A percentile compares a stretch with the other conserved stretches of the same genome.
Conservation (phyloP, 23 tunicate species). For the Trididemnum nubilum region DNA sequence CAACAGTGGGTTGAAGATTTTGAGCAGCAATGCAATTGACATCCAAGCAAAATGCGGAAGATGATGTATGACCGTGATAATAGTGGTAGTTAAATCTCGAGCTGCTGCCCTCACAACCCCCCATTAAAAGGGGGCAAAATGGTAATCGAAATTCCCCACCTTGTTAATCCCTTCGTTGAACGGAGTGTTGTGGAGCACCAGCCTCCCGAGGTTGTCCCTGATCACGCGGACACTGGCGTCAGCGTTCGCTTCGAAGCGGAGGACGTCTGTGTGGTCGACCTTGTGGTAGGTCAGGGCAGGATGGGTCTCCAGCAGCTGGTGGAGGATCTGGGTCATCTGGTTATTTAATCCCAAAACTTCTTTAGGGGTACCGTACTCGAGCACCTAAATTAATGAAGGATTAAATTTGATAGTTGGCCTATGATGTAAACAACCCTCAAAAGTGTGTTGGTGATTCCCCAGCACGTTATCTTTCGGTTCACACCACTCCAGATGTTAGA, state of each 20-base stretch:
- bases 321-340: conserved; percentile 88
- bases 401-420: too few species aligned
- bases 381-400: conserved; percentile 49
- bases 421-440: too few species aligned
- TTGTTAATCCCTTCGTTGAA: conserved; percentile 58
- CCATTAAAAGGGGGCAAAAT: background rate
- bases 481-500: too few species aligned
- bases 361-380: conserved; percentile 94
- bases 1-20: too few species aligned
- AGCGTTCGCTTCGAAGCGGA: conserved; percentile 58
- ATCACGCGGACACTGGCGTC: conserved; percentile 69
- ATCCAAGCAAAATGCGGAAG: too few species aligned
- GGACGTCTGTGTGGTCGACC: conserved; percentile 55
- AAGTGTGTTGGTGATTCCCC: too few species aligned
- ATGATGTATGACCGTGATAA: too few species aligned
- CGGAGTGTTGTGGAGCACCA: conserved; percentile 39
- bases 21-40: too few species aligned
- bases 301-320: conserved; percentile 90
- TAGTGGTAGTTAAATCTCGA: too few species aligned
- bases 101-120: too few species aligned
- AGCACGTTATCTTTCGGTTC: too few species aligned
- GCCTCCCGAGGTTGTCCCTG: conserved; percentile 61
- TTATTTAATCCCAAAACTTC: conserved; percentile 93
- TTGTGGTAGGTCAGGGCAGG: conserved; percentile 77
- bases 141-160: conserved; percentile 14